phyloP scores from a whole-genome alignment of 2,113 vertebrate species.

The Lutjanus erythropterus region DNA sequence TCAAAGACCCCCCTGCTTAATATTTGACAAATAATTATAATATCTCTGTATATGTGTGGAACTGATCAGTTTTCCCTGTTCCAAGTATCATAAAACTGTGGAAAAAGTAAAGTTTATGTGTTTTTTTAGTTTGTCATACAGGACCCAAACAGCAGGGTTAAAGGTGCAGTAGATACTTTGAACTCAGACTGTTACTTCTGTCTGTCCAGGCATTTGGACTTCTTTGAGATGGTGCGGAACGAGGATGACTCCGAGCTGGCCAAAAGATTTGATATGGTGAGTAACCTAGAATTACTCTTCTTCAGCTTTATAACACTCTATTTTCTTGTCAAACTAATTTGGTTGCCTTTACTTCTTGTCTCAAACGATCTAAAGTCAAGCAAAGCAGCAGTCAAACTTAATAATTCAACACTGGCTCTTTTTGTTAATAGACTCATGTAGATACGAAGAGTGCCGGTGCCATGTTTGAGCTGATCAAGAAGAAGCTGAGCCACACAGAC shows the following conservation, averaged over 20 bases:
- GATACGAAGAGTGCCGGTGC: conserved; percentile 96
- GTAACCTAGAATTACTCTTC: conserved; percentile 39
- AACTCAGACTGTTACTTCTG: not conserved
- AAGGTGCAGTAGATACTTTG: not conserved
- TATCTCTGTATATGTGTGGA: no score
- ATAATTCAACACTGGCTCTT: not conserved
- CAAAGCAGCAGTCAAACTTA: not conserved
- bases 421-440: conserved; percentile 88
- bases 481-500: conserved; percentile 94
- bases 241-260: conserved; percentile 96
- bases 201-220: conserved; percentile 92
- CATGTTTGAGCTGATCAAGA: conserved; percentile 98
- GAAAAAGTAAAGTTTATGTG: no score
- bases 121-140: not conserved
- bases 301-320: not conserved
- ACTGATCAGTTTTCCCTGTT: no score
- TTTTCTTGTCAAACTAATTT: not conserved
- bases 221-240: conserved; percentile 99
- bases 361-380: not conserved
- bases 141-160: not conserved
- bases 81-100: no score
- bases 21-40: no score
- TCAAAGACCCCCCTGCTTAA: no score
- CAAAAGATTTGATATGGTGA: conserved; percentile 94
- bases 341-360: not conserved